Evolutionary conservation across 2,797 vertebrate genomes (phyloP).

Genomic region (Fratercula arctica): DNA sequence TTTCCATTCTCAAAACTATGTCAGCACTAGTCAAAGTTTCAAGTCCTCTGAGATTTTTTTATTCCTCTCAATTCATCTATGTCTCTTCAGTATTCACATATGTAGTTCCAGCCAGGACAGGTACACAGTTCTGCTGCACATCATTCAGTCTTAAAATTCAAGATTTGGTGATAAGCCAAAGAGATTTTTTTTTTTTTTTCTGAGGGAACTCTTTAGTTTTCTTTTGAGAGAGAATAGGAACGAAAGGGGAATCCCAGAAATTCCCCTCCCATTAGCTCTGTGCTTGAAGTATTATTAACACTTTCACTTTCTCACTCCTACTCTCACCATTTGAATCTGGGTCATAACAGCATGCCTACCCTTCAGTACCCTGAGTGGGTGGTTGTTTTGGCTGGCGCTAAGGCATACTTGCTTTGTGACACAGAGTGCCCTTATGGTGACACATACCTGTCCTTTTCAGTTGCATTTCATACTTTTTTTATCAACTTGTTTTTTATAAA

Average conservation of each 20-base stretch:
- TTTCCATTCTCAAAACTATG: slow-evolving; percentile 4
- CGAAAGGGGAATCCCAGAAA: slow-evolving; percentile 31
- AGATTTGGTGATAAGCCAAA: neutral
- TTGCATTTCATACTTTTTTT: neutral
- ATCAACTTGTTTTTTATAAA: neutral
- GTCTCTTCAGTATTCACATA: neutral
- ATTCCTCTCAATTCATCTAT: neutral
- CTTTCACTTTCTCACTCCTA: slow-evolving; percentile 70
- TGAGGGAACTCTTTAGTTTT: neutral
- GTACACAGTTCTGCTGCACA: neutral
- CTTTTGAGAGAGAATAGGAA: neutral
- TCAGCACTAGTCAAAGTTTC: slow-evolving; percentile 1
- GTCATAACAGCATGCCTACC: slow-evolving; percentile 67
- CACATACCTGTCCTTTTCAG: slow-evolving; percentile 54
- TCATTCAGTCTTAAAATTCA: neutral
- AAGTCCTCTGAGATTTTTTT: neutral
- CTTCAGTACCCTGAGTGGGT: slow-evolving; percentile 60
- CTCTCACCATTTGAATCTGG: slow-evolving; percentile 67
- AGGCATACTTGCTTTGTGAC: slow-evolving; percentile 46
- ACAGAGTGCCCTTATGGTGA: slow-evolving; percentile 60
- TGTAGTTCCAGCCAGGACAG: neutral
- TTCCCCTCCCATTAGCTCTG: slow-evolving; percentile 41
- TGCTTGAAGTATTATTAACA: slow-evolving; percentile 66
- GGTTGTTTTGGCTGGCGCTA: slow-evolving; percentile 59
- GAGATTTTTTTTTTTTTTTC: neutral